Evolutionary conservation across 1,140 invertebrate genomes (phyloP), one percentile per base, ranked within the genome.

Genomic region (Polypedilum pembai): DNA sequence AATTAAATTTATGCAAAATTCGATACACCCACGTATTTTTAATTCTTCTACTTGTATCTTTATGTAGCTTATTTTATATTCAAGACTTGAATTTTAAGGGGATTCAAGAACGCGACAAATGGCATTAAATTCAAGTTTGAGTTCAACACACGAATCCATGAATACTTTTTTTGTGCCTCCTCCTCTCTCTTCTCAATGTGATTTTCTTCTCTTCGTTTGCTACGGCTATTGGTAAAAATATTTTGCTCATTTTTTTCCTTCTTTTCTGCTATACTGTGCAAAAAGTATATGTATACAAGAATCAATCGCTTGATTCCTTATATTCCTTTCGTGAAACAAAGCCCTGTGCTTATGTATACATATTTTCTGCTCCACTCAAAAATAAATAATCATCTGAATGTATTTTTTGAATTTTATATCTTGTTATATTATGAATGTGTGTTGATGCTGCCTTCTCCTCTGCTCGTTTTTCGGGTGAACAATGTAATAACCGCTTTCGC

Each of bases 111-210:
- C 45, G 45, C 45, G 45, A 56, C 8, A 56, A 56, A 56, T 56
- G 45, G 45, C 12, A 56, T 56, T 56, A 56, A 56, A 56, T 15
- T 56, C 15, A 2, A 12, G 8, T 45, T 45, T 56, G 45, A 56
- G 45, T 56, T 56, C 45, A 56, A 56, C 45, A 56, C 45, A 56
- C 45, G 45, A 12, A 56, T 56, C 15, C 45, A 56, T 56, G 45
- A 56, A 56, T 56, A n/a, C n/a, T 12, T n/a, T 56, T 56, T 56
- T 45, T 45, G 15, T 56, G 12, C n/a, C n/a, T 56, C 15, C n/a
- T 56, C 41, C 41, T 45, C 41, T 45, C 5, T 33, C 5, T 33
- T 33, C 24, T 33, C 24, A 33, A 33, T 3, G 24, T 33, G 24
- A 33, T 33, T 56, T 3, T 15, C 45, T 56, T 56, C 45, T 56